Conservation (phyloP, 1,140 invertebrate genomes). For the Aphis craccivora region DNA sequence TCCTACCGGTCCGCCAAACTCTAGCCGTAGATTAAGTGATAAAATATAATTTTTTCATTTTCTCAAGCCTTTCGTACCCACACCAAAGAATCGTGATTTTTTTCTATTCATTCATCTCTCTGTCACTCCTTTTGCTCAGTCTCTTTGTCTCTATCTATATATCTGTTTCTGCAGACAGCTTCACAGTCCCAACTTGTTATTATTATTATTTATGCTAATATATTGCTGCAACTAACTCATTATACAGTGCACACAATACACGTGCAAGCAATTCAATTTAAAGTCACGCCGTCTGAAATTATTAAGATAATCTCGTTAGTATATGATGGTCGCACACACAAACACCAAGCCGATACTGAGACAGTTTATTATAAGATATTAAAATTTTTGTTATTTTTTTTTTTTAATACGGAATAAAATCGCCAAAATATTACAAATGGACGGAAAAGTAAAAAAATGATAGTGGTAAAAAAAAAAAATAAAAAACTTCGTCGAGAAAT, state of each 20-base stretch:
- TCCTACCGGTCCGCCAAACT: not conserved
- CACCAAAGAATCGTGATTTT: not conserved
- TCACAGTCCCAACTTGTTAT: not conserved
- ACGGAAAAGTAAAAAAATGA: not conserved
- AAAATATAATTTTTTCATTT: conserved; percentile 37
- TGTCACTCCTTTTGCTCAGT: accelerated
- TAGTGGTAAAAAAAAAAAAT: not conserved
- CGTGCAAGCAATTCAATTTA: not conserved
- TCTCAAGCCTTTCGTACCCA: not conserved
- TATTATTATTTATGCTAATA: not conserved
- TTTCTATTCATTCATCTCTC: not conserved
- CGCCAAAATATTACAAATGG: not conserved
- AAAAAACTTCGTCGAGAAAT: not conserved
- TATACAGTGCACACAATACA: not conserved
- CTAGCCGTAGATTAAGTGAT: conserved; percentile 21
- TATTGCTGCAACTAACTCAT: not conserved
- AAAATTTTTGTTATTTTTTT: too few relatives aligned
- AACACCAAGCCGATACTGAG: too few relatives aligned
- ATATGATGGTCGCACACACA: not conserved
- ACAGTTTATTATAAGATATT: not conserved
- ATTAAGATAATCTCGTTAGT: not conserved
- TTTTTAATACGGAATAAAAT: not conserved
- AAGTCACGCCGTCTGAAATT: not conserved
- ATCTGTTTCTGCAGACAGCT: not conserved
- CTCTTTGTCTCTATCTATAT: too few relatives aligned